Conservation (phyloP, 1,140 invertebrate species). For the Drosophila carrolli region DNA sequence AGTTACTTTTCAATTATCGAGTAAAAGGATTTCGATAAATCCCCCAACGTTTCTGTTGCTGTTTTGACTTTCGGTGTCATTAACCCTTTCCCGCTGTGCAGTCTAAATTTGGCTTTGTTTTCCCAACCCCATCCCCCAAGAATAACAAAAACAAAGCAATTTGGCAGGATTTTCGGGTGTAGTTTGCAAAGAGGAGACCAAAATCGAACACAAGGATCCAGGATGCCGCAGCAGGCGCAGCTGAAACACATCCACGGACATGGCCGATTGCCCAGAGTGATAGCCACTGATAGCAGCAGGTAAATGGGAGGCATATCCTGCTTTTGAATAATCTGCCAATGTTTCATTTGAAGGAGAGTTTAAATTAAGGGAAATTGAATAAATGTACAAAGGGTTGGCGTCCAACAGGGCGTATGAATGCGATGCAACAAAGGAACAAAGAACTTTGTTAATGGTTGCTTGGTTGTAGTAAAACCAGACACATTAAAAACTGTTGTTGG, state of each 20-base stretch:
- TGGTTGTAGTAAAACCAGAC: not conserved
- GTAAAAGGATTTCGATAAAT: constrained; percentile 8
- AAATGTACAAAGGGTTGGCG: not conserved
- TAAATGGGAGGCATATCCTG: constrained; percentile 34
- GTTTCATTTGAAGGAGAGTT: not conserved
- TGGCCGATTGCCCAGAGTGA: constrained; percentile 60
- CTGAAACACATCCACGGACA: constrained; percentile 61
- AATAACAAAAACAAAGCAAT: constrained; percentile 29
- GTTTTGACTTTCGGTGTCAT: constrained; percentile 34
- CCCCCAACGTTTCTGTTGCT: constrained; percentile 4
- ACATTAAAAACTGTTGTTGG: not conserved
- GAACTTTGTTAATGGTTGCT: constrained; percentile 26
- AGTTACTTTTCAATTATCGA: constrained; percentile 13
- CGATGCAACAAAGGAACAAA: constrained; percentile 28
- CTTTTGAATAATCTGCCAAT: not conserved
- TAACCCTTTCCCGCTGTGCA: constrained; percentile 29
- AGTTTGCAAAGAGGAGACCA: constrained; percentile 5
- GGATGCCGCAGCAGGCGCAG: constrained; percentile 65
- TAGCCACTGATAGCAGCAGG: constrained; percentile 67
- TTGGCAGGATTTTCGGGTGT: constrained; percentile 12
- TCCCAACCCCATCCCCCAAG: not conserved
- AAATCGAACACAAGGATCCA: constrained; percentile 13
- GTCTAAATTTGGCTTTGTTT: constrained; percentile 28
- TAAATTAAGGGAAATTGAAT: constrained; percentile 11
- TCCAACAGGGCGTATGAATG: constrained; percentile 26